phyloP scores from a whole-genome alignment of 2,888 invertebrate species.

The Lamproptera curius region DNA sequence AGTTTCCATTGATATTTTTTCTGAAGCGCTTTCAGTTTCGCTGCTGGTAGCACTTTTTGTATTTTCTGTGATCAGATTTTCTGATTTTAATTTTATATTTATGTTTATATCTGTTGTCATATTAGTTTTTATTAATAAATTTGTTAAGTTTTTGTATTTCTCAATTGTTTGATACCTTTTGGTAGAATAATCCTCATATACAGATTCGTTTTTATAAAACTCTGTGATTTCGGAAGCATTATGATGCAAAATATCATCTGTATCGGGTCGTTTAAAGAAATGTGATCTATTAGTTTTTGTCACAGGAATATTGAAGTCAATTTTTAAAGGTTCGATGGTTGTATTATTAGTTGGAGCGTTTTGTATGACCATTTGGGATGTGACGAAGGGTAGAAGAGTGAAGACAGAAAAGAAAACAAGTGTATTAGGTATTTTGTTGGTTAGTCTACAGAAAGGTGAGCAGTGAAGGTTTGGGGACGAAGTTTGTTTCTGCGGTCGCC shows the following conservation, averaged over 20 bases:
- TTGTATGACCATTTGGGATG: constrained; percentile 6
- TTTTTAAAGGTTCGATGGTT: neutral
- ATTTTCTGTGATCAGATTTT: neutral
- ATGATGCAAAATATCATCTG: neutral
- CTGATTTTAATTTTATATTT: neutral
- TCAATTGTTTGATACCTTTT: too few relatives aligned
- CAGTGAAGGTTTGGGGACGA: constrained; percentile 47
- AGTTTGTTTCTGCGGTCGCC: constrained; percentile 49
- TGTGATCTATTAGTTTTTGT: neutral
- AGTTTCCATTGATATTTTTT: constrained; percentile 14
- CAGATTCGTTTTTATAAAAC: too few relatives aligned
- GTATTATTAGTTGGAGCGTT: constrained; percentile 12
- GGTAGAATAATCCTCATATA: too few relatives aligned
- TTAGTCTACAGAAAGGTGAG: constrained; percentile 56
- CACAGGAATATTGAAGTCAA: constrained; percentile 4
- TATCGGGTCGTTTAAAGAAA: neutral
- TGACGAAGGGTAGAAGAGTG: constrained; percentile 3
- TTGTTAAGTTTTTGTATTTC: neutral
- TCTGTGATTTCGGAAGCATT: neutral
- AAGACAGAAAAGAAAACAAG: constrained; percentile 36
- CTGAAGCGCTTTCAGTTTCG: neutral
- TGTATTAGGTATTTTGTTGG: constrained; percentile 45
- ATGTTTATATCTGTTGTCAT: neutral
- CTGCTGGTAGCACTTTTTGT: neutral
- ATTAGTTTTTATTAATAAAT: neutral